Evolutionary conservation across 1,140 invertebrate genomes (phyloP).

Genomic region (Macrobrachium rosenbergii): DNA sequence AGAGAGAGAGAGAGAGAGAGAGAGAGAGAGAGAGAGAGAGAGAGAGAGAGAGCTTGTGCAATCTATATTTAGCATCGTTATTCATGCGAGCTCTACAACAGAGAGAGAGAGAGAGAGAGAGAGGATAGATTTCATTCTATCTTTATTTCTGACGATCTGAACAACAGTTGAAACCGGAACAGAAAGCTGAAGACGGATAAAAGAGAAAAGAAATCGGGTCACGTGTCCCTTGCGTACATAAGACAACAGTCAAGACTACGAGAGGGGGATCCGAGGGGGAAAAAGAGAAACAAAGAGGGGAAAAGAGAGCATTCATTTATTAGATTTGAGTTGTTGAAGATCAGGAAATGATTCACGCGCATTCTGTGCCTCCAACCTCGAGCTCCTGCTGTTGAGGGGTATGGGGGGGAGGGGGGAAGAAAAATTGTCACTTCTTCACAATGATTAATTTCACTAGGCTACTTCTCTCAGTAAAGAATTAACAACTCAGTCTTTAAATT

Average conservation of each 20-base stretch:
- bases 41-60: too few species aligned
- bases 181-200: neutral
- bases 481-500: too few species aligned
- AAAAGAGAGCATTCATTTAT: slow-evolving; percentile 4
- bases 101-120: too few species aligned
- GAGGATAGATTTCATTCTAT: too few species aligned
- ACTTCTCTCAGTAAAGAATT: slow-evolving; percentile 1
- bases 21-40: slow-evolving; percentile 7
- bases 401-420: slow-evolving; percentile 19
- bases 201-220: neutral
- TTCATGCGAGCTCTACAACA: too few species aligned
- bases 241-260: slow-evolving; percentile 35
- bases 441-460: neutral
- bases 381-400: neutral
- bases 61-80: too few species aligned
- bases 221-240: slow-evolving; percentile 45
- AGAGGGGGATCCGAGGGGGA: slow-evolving; percentile 46
- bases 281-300: slow-evolving; percentile 25
- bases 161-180: neutral
- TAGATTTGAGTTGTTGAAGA: slow-evolving; percentile 15
- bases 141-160: too few species aligned
- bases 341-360: neutral
- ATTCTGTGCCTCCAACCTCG: slow-evolving; percentile 51
- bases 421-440: neutral
- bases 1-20: neutral